A percentile compares a stretch with the other conserved stretches of the same genome.
phyloP scores from a whole-genome alignment of 1,140 invertebrate species.

The Calephelis nemesis region DNA sequence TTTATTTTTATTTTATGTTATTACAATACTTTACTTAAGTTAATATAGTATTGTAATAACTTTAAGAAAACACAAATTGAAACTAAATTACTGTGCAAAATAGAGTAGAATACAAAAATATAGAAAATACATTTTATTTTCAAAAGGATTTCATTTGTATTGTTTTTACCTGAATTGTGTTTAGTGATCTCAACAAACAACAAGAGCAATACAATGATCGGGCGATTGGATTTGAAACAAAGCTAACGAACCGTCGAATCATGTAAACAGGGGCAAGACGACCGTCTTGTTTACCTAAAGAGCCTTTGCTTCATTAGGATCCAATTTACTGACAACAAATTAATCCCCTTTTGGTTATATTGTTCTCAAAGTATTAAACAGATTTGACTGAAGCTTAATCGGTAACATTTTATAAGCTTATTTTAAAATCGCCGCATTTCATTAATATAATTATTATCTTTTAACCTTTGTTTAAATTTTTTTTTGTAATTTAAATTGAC shows the following conservation, averaged over 20 bases:
- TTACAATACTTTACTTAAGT: too few relatives aligned
- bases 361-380: conserved; percentile 26
- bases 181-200: conserved; percentile 34
- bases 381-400: conserved; percentile 16
- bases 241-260: conserved; percentile 75
- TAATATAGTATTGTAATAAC: too few relatives aligned
- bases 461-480: too few relatives aligned
- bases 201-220: conserved; percentile 49
- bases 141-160: conserved; percentile 13
- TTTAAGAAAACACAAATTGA: too few relatives aligned
- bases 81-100: too few relatives aligned
- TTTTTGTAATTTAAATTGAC: too few relatives aligned
- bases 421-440: neutral
- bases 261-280: conserved; percentile 76
- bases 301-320: conserved; percentile 78
- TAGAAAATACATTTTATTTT: neutral
- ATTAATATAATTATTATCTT: neutral
- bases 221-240: conserved; percentile 75
- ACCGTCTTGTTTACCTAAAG: conserved; percentile 76
- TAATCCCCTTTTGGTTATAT: conserved; percentile 60
- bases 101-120: neutral
- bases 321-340: conserved; percentile 78
- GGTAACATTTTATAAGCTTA: neutral
- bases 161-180: conserved; percentile 19
- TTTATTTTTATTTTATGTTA: too few relatives aligned